These are phyloP conservation scores for Caenorhabditis elegans DNA, from an alignment of 1,140 invertebrate genomes.

Conservation along the genomic window WBcel235 BX284605.5:8666001-8666500, in stretches of 20 bases:
- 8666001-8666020: too few species aligned
- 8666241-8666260: not conserved
- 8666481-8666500: not conserved
- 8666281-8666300: not conserved
- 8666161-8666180: not conserved
- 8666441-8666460: not conserved
- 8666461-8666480: conserved; percentile 2
- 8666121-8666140: not conserved
- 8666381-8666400: not conserved
- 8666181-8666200: not conserved
- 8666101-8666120: conserved; percentile 5
- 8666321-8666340: not conserved
- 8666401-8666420: not conserved
- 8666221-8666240: not conserved
- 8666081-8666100: conserved; percentile 12
- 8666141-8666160: not conserved
- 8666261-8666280: not conserved
- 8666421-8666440: not conserved
- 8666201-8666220: not conserved
- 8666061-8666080: conserved; percentile 15
- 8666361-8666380: conserved; percentile 5
- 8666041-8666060: too few species aligned
- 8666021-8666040: too few species aligned
- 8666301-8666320: not conserved
- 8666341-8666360: conserved; percentile 2